Evolutionary conservation across 2,888 invertebrate genomes (phyloP), one percentile per base, ranked within the genome.

Genomic region (Ormyrus labotus): DNA sequence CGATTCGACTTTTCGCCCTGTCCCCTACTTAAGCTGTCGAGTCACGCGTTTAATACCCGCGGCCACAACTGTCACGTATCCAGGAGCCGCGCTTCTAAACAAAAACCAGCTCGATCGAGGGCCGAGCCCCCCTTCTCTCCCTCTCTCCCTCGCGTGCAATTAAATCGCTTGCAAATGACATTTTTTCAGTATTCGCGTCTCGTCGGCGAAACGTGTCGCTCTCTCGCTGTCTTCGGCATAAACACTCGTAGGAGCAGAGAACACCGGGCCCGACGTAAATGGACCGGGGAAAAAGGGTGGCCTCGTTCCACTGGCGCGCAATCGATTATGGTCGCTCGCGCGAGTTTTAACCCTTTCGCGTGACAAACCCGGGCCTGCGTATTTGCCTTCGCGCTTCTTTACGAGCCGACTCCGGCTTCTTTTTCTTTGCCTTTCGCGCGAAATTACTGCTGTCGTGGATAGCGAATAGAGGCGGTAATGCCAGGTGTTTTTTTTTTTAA

Each of bases 251-350:
- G 34, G 70, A 61, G 55, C 48, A 47, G 34, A 11, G 55, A 75
- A 67, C 55, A 80, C 53, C 70, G 65, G 70, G 64, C 57, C 57
- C 11, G 57, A 81, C 74, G 81, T 60, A 81, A 81, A 77, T 81
- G 77, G 70, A 69, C 64, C 78, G 60, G 63, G 58, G 60, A 34
- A 50, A 63, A 73, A 45, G 61, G 67, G 48, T 73, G 61, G 82
- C 47, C 48, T 67, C 71, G 80, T 78, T 78, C 78, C 53, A 67
- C 71, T 53, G 67, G 34, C 34, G 34, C 34, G 34, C 34, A 76
- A 80, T 76, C 72, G 76, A 76, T 76, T 71, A 76, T 19, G 2
- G 34, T 34, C 34, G 34, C 34, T 34, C 34, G 34, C 60, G 67
- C 61, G 45, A 74, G 65, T 45, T 65, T 58, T 34, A 34, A 34